Evolutionary conservation across 2,888 invertebrate species (phyloP).

Genomic region (Spodoptera picta): DNA sequence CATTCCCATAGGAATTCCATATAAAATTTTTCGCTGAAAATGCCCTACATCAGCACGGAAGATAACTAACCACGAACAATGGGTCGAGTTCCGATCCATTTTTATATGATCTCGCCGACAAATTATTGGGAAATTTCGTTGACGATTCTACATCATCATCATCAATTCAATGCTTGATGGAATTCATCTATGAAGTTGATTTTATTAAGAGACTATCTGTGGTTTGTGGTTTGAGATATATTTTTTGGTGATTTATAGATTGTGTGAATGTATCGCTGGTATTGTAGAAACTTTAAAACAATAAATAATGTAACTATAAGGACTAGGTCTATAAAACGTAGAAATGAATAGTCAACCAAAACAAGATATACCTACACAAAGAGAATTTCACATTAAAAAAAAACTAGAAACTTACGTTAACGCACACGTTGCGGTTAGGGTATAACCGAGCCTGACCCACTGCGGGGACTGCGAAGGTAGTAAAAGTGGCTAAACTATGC

Average conservation of each 20-base stretch:
- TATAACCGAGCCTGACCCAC: neutral
- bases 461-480: conserved; percentile 9
- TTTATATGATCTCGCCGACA: conserved; percentile 36
- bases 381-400: too few species aligned
- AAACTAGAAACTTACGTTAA: conserved; percentile 2
- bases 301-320: too few species aligned
- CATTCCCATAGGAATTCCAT: conserved; percentile 29
- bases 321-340: neutral
- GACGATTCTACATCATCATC: conserved; percentile 25
- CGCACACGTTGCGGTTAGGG: neutral
- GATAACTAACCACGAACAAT: conserved; percentile 21
- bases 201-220: neutral
- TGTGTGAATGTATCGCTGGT: too few species aligned
- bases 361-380: too few species aligned
- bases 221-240: too few species aligned
- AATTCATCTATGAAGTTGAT: conserved; percentile 9
- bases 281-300: too few species aligned
- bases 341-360: neutral
- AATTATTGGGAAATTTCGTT: conserved; percentile 25
- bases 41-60: conserved; percentile 33
- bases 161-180: conserved; percentile 12
- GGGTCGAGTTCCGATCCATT: conserved; percentile 27
- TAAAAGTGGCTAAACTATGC: conserved; percentile 31
- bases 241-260: too few species aligned
- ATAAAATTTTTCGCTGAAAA: conserved; percentile 54